Conservation (phyloP, 2,888 invertebrate species). For the Ichneumoninae sp. region DNA sequence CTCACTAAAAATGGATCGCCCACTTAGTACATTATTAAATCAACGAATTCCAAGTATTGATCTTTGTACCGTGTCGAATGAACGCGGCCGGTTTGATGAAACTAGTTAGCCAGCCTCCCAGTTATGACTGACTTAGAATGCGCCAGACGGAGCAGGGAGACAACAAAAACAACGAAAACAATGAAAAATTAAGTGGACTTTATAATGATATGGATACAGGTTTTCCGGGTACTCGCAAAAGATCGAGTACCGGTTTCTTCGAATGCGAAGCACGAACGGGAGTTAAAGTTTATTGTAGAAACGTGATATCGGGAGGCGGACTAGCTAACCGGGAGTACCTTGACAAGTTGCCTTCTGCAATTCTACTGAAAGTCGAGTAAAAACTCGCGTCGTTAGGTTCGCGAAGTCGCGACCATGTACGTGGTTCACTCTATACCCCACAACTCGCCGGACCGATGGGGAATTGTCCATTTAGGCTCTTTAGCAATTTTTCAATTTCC, state of each 20-base stretch:
- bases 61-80: slow-evolving; percentile 13
- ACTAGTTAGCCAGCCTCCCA: background rate
- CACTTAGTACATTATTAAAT: background rate
- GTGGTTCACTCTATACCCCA: background rate
- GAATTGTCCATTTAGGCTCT: slow-evolving; percentile 16
- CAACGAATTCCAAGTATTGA: slow-evolving; percentile 12
- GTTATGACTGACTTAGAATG: background rate
- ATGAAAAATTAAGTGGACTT: slow-evolving; percentile 31
- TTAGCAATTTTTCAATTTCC: slow-evolving; percentile 41
- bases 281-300: slow-evolving; percentile 61
- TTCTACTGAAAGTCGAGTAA: slow-evolving; percentile 40
- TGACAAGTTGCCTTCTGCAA: slow-evolving; percentile 51
- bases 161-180: slow-evolving; percentile 5
- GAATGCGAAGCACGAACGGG: slow-evolving; percentile 56
- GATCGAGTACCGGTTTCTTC: slow-evolving; percentile 55
- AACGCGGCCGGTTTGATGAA: background rate
- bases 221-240: slow-evolving; percentile 49
- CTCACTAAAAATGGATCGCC: background rate
- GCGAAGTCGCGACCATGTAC: slow-evolving; percentile 10
- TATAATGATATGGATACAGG: slow-evolving; percentile 47
- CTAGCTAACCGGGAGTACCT: slow-evolving; percentile 30
- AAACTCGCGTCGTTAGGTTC: slow-evolving; percentile 31
- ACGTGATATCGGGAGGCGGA: slow-evolving; percentile 48
- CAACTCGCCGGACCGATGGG: background rate
- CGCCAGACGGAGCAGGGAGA: background rate